These are phyloP conservation scores for Eilema griseolum DNA, from an alignment of 2,888 invertebrate species.

Conservation along the genomic window DNA sequence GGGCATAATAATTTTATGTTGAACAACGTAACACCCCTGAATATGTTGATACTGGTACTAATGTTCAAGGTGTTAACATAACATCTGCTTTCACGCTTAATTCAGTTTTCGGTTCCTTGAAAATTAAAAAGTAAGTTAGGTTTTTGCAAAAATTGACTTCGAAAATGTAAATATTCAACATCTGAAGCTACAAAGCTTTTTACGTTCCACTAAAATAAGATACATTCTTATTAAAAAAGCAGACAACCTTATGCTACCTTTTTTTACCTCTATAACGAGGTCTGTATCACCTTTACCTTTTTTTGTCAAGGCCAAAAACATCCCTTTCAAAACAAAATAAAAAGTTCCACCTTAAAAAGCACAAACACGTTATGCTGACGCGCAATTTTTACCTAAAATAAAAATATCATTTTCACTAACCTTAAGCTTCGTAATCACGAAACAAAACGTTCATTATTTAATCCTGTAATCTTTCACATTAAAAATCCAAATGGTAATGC, in stretches of 20 bases:
- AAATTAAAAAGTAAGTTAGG: not conserved
- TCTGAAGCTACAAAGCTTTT: not conserved
- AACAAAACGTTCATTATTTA: slow-evolving; percentile 55
- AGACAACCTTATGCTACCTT: slow-evolving; percentile 11
- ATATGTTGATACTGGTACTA: slow-evolving; percentile 40
- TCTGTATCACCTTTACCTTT: slow-evolving; percentile 17
- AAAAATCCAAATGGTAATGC: slow-evolving; percentile 53
- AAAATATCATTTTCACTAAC: slow-evolving; percentile 43
- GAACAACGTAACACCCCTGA: slow-evolving; percentile 30
- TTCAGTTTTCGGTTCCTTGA: not conserved
- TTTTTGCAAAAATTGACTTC: not conserved
- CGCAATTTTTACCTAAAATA: slow-evolving; percentile 23
- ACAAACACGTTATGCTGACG: slow-evolving; percentile 25
- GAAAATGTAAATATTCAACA: not conserved
- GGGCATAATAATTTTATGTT: slow-evolving; percentile 45
- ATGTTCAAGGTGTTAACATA: slow-evolving; percentile 29
- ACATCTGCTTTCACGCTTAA: slow-evolving; percentile 4
- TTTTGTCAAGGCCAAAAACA: slow-evolving; percentile 17
- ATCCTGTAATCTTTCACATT: slow-evolving; percentile 54
- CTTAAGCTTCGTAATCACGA: slow-evolving; percentile 49
- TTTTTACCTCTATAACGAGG: slow-evolving; percentile 18
- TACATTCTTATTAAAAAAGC: slow-evolving; percentile 15
- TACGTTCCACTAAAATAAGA: not conserved
- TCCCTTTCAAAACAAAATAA: slow-evolving; percentile 25
- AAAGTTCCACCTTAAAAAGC: slow-evolving; percentile 16